A percentile compares a stretch with the other conserved stretches of the same genome.
Evolutionary conservation across 2,797 vertebrate genomes (phyloP).

Genomic region (Phrynocephalus vlangalii): DNA sequence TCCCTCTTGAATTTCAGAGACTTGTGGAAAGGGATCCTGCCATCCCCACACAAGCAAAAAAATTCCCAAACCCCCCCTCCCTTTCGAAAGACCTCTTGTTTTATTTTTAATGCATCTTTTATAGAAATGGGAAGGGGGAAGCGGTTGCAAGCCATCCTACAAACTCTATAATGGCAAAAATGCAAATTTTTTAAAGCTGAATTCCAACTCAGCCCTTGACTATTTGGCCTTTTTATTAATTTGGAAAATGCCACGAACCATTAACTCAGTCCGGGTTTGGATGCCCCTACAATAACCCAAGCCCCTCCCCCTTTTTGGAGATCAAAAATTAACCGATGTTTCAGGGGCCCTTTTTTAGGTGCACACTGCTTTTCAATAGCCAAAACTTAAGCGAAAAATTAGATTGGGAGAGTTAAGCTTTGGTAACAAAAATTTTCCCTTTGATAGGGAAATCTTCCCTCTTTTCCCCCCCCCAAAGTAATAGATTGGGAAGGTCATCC

Average conservation of each 20-base stretch:
- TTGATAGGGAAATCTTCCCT: slow-evolving; percentile 76
- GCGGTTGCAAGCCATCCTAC: slow-evolving; percentile 33
- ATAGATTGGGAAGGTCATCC: slow-evolving; percentile 82
- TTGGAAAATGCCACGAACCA: slow-evolving; percentile 69
- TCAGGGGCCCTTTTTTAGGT: slow-evolving; percentile 75
- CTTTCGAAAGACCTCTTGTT: too few relatives aligned
- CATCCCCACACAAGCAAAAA: background rate
- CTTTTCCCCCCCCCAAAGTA: slow-evolving; percentile 70
- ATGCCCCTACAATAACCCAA: slow-evolving; percentile 67
- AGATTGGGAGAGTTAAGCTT: slow-evolving; percentile 76
- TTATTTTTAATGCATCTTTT: slow-evolving; percentile 25
- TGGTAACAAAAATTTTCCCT: slow-evolving; percentile 76
- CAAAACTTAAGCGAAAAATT: slow-evolving; percentile 76
- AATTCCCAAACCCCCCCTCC: background rate
- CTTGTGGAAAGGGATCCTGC: too few relatives aligned
- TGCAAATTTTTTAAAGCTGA: slow-evolving; percentile 13
- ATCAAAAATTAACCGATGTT: slow-evolving; percentile 77
- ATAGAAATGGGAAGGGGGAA: background rate
- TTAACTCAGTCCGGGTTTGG: slow-evolving; percentile 69
- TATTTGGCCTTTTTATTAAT: slow-evolving; percentile 68
- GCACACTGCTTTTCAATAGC: slow-evolving; percentile 67
- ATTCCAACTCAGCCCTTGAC: slow-evolving; percentile 50
- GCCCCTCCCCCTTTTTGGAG: slow-evolving; percentile 69
- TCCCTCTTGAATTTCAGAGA: too few relatives aligned
- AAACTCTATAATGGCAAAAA: slow-evolving; percentile 30